phyloP scores from a whole-genome alignment of 2,888 invertebrate species.

The Actias luna region DNA sequence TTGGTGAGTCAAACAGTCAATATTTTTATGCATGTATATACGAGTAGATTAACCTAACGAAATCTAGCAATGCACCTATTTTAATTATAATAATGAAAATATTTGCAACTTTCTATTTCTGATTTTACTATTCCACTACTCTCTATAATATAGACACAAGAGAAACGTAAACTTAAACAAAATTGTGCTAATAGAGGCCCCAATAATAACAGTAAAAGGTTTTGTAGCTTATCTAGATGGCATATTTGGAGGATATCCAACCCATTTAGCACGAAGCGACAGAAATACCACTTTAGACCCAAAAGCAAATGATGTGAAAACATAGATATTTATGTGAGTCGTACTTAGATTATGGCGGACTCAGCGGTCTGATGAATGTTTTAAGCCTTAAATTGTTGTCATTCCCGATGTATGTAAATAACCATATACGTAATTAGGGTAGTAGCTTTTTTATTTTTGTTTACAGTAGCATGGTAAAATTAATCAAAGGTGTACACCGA shows the following conservation, averaged over 20 bases:
- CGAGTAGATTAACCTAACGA: too few relatives aligned
- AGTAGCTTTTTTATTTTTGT: not conserved
- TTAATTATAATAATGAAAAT: not conserved
- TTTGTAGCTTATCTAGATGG: constrained; percentile 69
- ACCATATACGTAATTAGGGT: not conserved
- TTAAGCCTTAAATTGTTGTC: constrained; percentile 12
- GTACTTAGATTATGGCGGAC: constrained; percentile 36
- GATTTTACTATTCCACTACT: not conserved
- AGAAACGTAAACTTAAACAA: constrained; percentile 29
- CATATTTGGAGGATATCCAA: constrained; percentile 74
- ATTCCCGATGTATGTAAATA: not conserved
- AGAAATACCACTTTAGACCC: constrained; percentile 66
- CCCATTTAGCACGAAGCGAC: constrained; percentile 69
- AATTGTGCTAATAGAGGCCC: constrained; percentile 46
- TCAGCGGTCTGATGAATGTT: constrained; percentile 27
- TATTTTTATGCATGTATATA: too few relatives aligned
- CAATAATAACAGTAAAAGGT: constrained; percentile 67
- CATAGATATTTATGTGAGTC: constrained; percentile 53
- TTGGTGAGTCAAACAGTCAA: too few relatives aligned
- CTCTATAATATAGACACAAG: constrained; percentile 9
- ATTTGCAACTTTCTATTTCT: not conserved
- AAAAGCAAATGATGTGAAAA: constrained; percentile 71
- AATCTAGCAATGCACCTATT: not conserved
- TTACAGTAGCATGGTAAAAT: too few relatives aligned
- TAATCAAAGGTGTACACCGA: too few relatives aligned